Conservation (phyloP, 2,888 invertebrate species). For the Papilio demoleus region DNA sequence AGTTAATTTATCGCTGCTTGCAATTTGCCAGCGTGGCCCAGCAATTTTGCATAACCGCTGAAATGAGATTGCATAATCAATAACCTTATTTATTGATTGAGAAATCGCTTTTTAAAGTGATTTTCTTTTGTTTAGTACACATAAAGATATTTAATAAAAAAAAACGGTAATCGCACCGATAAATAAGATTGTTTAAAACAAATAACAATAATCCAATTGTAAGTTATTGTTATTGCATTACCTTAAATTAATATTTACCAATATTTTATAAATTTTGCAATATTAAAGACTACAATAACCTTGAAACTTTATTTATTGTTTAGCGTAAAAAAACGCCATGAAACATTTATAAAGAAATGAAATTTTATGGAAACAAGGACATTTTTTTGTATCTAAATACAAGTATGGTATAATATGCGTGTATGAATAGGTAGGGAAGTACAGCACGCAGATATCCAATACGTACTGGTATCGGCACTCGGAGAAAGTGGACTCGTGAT, state of each 20-base stretch:
- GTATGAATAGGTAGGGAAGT: background rate
- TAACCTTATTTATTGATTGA: slow-evolving; percentile 32
- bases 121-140: background rate
- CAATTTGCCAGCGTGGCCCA: slow-evolving; percentile 41
- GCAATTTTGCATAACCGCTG: slow-evolving; percentile 42
- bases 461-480: slow-evolving; percentile 56
- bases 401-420: too few species aligned
- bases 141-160: background rate
- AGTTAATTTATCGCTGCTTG: slow-evolving; percentile 39
- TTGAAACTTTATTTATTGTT: too few species aligned
- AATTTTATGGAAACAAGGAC: too few species aligned
- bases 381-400: too few species aligned
- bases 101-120: slow-evolving; percentile 14
- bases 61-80: slow-evolving; percentile 42
- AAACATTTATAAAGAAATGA: too few species aligned
- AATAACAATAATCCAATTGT: background rate
- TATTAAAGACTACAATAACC: too few species aligned
- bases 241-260: too few species aligned
- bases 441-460: slow-evolving; percentile 37
- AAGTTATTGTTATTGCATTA: too few species aligned
- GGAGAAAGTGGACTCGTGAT: slow-evolving; percentile 75
- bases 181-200: background rate
- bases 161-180: background rate
- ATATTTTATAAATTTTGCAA: too few species aligned
- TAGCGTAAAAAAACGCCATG: too few species aligned